Base-by-base conservation (phyloP, 2,113 vertebrate species). In the Tetraodon nigroviridis region DNA sequence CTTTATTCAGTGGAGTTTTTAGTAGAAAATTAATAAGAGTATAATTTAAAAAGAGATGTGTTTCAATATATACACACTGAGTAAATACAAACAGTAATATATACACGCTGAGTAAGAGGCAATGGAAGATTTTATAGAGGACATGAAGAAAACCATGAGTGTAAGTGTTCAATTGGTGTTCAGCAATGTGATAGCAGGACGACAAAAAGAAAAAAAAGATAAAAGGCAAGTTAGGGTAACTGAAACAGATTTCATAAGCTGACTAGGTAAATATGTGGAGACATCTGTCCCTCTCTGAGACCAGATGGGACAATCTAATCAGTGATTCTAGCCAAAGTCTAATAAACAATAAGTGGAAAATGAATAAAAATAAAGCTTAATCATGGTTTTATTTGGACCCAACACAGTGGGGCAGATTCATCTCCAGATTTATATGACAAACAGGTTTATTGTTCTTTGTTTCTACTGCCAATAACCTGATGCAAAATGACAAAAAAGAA, bases 261-360 rank as follows among this genome's bases (percentile, higher is more conserved):
- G 71, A 62, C 61, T 21, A 7, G 51, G 51, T 55, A 51, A 68
- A 82, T 63, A 63, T 55, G 58, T 46, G 20, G 46, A 18, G 78
- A 84, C 76, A 70, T 72, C 69, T 82, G 76, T 78, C 77, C 80
- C 78, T 79, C 78, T 83, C 65, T 78, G 67, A 74, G 62, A 82
- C 27, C 67, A 68, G 52, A 55, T 72, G 18, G 61, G 47, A 79
- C 29, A 50, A 64, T 27, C 64, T 52, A 67, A 69, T 63, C 58
- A 37, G 63, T 63, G 58, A 49, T 63, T 77, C 55, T 62, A 65
- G 64, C 59, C 56, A 42, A 61, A 68, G 57, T 69, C 63, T 58
- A 58, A 27, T 68, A 55, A 69, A 67, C 63, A 75, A 58, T 46
- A 61, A 67, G 61, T 57, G 22, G 65, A 24, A 40, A 29, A 19